Evolutionary conservation across 2,113 vertebrate species (phyloP).

Genomic region (Sminthopsis crassicaudata): DNA sequence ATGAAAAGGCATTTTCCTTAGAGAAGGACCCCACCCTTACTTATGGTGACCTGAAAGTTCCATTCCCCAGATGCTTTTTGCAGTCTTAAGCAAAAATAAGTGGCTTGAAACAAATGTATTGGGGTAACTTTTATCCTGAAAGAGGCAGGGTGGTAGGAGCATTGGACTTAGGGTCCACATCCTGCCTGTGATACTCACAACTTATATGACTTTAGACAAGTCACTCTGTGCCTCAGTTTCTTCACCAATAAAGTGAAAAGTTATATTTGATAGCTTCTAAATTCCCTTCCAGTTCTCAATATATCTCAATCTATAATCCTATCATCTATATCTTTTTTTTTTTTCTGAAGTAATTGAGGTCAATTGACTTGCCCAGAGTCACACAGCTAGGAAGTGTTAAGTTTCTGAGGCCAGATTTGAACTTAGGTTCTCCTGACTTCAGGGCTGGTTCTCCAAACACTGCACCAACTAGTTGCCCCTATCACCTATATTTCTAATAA

Average conservation of each 20-base stretch:
- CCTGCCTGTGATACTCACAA: not conserved
- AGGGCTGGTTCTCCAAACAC: too few relatives aligned
- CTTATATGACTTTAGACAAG: not conserved
- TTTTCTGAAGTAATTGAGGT: too few relatives aligned
- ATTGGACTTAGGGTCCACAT: not conserved
- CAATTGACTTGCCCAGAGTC: too few relatives aligned
- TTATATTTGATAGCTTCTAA: not conserved
- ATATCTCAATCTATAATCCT: not conserved
- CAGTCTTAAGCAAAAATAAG: not conserved
- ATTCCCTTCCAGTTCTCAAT: not conserved
- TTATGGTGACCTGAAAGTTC: not conserved
- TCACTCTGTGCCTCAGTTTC: not conserved
- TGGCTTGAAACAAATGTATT: not conserved
- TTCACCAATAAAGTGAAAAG: not conserved
- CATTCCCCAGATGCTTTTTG: not conserved
- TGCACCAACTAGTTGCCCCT: too few relatives aligned
- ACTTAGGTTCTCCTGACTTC: too few relatives aligned
- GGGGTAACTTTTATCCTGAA: not conserved
- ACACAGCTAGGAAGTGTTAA: too few relatives aligned
- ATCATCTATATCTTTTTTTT: not conserved
- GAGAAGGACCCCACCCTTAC: not conserved
- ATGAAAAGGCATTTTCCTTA: not conserved
- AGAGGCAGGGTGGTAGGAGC: not conserved
- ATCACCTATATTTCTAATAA: too few relatives aligned
- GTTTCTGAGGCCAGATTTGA: too few relatives aligned